Conservation (phyloP, 2,888 invertebrate genomes). For the Amphipoea lucens region DNA sequence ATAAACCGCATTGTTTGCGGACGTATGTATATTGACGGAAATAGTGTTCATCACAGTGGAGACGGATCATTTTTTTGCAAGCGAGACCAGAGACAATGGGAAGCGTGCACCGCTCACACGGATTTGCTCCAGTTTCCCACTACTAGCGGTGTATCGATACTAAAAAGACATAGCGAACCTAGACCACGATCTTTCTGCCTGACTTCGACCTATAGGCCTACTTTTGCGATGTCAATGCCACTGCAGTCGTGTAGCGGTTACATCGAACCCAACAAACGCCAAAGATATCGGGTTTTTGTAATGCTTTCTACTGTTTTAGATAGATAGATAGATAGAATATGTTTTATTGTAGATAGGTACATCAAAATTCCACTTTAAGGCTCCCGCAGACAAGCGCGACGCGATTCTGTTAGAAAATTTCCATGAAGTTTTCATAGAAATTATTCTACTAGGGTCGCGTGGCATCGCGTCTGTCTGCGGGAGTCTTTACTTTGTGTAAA, state of each 20-base stretch:
- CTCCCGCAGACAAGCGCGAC: too few species aligned
- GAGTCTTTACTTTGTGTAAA: not conserved
- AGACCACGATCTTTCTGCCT: constrained; percentile 46
- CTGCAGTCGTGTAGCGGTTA: constrained; percentile 23
- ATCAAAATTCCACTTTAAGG: not conserved
- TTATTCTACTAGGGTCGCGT: too few species aligned
- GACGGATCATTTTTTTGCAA: constrained; percentile 39
- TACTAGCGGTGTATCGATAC: constrained; percentile 34
- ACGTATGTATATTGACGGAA: not conserved
- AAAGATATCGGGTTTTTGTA: not conserved
- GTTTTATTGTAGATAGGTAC: not conserved
- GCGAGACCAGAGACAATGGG: constrained; percentile 47
- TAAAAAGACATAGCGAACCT: constrained; percentile 31
- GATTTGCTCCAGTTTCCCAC: constrained; percentile 59
- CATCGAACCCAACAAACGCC: not conserved
- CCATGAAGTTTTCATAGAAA: too few species aligned
- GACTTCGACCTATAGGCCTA: constrained; percentile 55
- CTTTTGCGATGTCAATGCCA: constrained; percentile 49
- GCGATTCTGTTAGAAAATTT: too few species aligned
- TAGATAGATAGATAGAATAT: not conserved
- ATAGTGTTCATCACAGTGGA: not conserved
- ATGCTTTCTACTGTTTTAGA: not conserved
- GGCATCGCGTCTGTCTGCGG: too few species aligned
- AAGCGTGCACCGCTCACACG: constrained; percentile 56
- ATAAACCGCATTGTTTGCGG: constrained; percentile 11